Conservation (phyloP, 2,113 vertebrate species). For the Perca fluviatilis region DNA sequence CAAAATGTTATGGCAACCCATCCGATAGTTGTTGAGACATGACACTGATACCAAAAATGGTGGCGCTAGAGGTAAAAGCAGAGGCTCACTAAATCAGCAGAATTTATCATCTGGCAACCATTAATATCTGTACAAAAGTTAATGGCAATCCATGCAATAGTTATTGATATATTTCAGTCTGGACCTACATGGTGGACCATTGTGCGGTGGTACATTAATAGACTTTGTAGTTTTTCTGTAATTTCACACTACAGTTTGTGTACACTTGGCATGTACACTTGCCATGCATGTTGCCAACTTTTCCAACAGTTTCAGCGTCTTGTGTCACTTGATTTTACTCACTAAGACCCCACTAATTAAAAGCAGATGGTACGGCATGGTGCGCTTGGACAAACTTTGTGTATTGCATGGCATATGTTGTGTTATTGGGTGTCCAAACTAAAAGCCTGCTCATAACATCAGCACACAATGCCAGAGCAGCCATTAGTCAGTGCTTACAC, state of each 20-base stretch:
- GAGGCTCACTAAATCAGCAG: too few relatives aligned
- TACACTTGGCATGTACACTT: background rate
- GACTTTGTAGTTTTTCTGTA: background rate
- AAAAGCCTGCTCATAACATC: conserved; percentile 34
- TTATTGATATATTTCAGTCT: background rate
- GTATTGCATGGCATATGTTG: conserved; percentile 29
- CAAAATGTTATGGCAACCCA: too few relatives aligned
- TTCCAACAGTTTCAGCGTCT: background rate
- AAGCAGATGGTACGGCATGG: conserved; percentile 33
- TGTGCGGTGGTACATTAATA: background rate
- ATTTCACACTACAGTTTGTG: background rate
- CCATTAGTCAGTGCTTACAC: conserved; percentile 35
- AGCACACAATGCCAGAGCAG: conserved; percentile 30
- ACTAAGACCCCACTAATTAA: background rate
- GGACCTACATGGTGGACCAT: background rate
- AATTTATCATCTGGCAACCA: too few relatives aligned
- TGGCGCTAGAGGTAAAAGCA: too few relatives aligned
- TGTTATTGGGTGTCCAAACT: conserved; percentile 23
- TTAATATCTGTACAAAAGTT: background rate
- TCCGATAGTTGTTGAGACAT: too few relatives aligned
- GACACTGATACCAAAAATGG: too few relatives aligned
- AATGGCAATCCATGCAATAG: background rate
- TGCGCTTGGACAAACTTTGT: background rate
- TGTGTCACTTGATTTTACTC: conserved; percentile 6
- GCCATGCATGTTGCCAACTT: conserved; percentile 10